phyloP scores from a whole-genome alignment of 2,797 vertebrate species.

The Gallinago stenura region DNA sequence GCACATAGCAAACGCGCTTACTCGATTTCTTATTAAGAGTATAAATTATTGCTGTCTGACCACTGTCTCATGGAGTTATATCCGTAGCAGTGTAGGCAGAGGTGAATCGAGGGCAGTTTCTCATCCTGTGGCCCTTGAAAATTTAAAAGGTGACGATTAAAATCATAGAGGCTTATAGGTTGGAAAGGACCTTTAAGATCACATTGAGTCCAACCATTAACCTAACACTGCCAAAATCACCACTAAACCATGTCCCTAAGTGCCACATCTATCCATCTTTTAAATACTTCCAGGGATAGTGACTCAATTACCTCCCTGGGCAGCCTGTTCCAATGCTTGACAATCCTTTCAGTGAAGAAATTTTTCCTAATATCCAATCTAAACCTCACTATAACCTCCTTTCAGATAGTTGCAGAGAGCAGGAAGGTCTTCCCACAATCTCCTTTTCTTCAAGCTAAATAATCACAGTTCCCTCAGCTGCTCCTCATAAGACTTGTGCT shows the following conservation, averaged over 20 bases:
- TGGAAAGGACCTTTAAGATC: background rate
- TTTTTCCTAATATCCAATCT: background rate
- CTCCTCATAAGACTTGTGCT: background rate
- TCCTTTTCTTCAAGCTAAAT: background rate
- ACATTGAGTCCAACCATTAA: background rate
- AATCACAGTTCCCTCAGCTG: background rate
- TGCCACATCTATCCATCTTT: background rate
- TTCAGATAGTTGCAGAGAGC: background rate
- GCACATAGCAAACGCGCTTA: fast-evolving
- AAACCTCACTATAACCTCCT: background rate
- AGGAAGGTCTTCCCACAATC: background rate
- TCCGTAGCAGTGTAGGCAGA: background rate
- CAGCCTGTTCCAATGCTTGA: background rate
- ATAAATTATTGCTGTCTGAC: background rate
- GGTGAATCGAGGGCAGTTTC: background rate
- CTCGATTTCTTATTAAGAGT: background rate
- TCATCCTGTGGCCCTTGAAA: background rate
- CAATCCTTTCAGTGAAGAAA: background rate
- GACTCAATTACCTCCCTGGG: background rate
- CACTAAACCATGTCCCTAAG: background rate
- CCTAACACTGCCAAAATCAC: background rate
- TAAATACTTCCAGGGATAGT: background rate
- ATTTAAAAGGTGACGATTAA: background rate
- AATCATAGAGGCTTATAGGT: background rate
- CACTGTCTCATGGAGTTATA: background rate